A percentile compares a stretch with the other conserved stretches of the same genome.
These are phyloP conservation scores for Chloroceryle amazona DNA, from an alignment of 2,797 vertebrate species.

Conservation along the genomic window DNA sequence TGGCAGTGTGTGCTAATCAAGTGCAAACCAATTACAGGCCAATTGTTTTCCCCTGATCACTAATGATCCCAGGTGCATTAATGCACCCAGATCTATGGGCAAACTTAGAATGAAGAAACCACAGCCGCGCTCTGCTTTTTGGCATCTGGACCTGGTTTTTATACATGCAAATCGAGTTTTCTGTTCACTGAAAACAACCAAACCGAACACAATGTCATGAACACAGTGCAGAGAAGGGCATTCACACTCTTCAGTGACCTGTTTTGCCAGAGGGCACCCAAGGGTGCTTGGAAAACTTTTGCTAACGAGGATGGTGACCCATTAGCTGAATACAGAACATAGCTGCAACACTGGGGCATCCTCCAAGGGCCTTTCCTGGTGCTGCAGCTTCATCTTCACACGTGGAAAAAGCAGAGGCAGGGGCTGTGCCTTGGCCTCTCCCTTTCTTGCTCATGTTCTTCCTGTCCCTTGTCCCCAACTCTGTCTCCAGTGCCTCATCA, in stretches of 20 bases:
- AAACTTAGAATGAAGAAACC: neutral
- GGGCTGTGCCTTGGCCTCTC: accelerated
- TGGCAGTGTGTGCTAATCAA: constrained; percentile 12
- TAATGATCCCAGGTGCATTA: neutral
- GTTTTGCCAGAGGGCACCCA: neutral
- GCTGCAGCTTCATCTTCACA: neutral
- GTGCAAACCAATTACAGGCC: constrained; percentile 13
- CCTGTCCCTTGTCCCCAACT: accelerated
- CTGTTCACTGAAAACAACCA: neutral
- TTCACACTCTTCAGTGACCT: accelerated
- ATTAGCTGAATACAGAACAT: neutral
- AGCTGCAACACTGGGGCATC: neutral
- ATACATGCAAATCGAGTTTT: neutral
- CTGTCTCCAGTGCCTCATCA: neutral
- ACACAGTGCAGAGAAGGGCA: neutral
- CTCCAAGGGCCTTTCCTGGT: neutral
- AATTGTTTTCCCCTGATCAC: neutral
- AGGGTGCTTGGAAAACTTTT: neutral
- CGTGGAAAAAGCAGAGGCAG: accelerated
- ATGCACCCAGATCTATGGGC: neutral
- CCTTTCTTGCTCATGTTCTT: neutral
- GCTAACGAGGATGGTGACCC: neutral
- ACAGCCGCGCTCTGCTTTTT: neutral
- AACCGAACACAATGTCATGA: neutral
- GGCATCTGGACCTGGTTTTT: constrained; percentile 27